Evolutionary conservation across 2,888 invertebrate genomes (phyloP), one percentile per base, ranked within the genome.

Genomic region (Brachyptera risi): DNA sequence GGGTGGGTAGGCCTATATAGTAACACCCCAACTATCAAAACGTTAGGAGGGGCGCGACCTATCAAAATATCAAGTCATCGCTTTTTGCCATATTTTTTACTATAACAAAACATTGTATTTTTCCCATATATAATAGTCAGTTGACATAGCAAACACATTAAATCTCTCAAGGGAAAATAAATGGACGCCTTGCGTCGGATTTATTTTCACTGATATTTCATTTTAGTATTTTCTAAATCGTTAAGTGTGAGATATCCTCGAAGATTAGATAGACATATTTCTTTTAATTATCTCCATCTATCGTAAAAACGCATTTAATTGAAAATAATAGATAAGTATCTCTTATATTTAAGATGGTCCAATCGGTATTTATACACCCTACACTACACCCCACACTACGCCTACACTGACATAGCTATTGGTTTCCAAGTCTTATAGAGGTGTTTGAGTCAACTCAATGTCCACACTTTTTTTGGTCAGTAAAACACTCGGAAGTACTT

Each of bases 11-110:
- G n/a, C n/a, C n/a, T n/a, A n/a, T n/a, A n/a, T n/a, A 17, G 47
- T 49, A 50, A 40, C 42, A 56, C 51, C 57, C 42, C 63, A 56
- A 58, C 63, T 60, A 60, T 60, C 63, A 60, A 63, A 63, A 59
- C 35, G n/a, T 51, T 26, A 11, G 54, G 19, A 54, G 47, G 54
- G 54, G 54, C 37, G 54, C 31, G 54, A 31, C 37, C 31, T 35
- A 54, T 54, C 54, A 57, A 54, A 50, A 40, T 54, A 63, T 54
- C 50, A 59, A 50, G 60, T 63, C 63, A 63, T 59, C 59, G 50
- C 27, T 56, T 59, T 37, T 23, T 38, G 40, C 59, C 44, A 56
- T 51, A 24, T 31, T 58, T 42, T 24, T 21, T 19, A 11, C 47
- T 23, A 47, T 47, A 21, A 47, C 19, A 47, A 47, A 47, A 47